Conservation (phyloP, 2,888 invertebrate species). For the Cordilura impudica region DNA sequence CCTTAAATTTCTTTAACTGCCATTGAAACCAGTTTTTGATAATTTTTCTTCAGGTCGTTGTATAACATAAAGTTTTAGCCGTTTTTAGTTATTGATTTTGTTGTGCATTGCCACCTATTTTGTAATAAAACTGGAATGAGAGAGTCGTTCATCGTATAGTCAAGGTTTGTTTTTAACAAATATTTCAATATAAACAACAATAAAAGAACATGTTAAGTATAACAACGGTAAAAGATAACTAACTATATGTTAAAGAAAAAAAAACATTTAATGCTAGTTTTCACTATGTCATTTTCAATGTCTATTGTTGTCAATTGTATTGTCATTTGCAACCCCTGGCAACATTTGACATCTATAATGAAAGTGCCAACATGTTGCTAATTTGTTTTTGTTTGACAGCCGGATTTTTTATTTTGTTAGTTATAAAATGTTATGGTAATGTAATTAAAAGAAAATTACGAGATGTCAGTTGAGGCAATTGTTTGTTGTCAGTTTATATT, state of each 20-base stretch:
- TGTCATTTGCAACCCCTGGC: background rate
- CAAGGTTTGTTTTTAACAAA: too few relatives aligned
- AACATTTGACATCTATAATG: background rate
- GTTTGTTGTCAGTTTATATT: too few relatives aligned
- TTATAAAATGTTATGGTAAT: too few relatives aligned
- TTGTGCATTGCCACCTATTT: background rate
- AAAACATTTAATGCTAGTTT: background rate
- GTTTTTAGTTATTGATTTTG: conserved; percentile 22
- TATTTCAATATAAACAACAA: background rate
- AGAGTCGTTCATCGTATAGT: conserved; percentile 14
- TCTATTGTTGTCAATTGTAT: too few relatives aligned
- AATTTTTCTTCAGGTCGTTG: background rate
- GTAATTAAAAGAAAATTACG: too few relatives aligned
- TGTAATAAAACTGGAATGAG: background rate
- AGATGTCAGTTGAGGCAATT: too few relatives aligned
- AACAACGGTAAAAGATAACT: background rate
- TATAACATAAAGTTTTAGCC: background rate
- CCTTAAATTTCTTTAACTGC: background rate
- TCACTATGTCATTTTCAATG: background rate
- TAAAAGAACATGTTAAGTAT: background rate
- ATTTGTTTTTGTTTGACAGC: too few relatives aligned
- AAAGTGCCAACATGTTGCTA: background rate
- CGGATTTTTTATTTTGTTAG: too few relatives aligned
- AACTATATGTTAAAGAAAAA: background rate
- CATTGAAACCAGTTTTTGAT: conserved; percentile 11